Evolutionary conservation across 2,888 invertebrate genomes (phyloP).

Genomic region (Acleris laterana): DNA sequence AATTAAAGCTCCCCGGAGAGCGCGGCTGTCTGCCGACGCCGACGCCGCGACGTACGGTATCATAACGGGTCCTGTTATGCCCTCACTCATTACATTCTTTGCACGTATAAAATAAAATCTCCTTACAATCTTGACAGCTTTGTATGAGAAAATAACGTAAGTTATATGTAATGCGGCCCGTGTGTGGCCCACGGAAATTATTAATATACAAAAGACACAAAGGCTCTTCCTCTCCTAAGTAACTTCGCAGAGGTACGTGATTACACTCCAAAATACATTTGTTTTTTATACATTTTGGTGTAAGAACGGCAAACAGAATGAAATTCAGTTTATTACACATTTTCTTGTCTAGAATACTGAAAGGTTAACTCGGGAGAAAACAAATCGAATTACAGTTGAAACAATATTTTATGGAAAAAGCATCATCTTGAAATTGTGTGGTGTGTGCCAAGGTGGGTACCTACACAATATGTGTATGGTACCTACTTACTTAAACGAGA

Average conservation of each 20-base stretch:
- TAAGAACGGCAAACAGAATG: conserved; percentile 63
- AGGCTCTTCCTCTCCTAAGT: conserved; percentile 66
- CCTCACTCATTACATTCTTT: conserved; percentile 71
- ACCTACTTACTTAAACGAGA: no score
- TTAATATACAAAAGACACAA: conserved; percentile 74
- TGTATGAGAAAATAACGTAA: conserved; percentile 68
- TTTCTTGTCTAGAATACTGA: conserved; percentile 54
- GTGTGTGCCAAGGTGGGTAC: no score
- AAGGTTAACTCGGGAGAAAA: conserved; percentile 46
- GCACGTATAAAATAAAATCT: conserved; percentile 78
- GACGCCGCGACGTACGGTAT: conserved; percentile 45
- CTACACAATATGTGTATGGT: no score
- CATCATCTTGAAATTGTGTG: no score
- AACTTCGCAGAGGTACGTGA: conserved; percentile 69
- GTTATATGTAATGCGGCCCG: conserved; percentile 64
- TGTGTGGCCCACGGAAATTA: conserved; percentile 68
- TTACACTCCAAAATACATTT: conserved; percentile 67
- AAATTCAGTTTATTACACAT: conserved; percentile 59
- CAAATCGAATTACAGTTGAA: conserved; percentile 23
- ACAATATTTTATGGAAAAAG: conserved; percentile 14
- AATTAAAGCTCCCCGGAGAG: conserved; percentile 55
- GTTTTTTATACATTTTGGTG: conserved; percentile 48
- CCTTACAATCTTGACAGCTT: conserved; percentile 68
- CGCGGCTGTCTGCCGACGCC: conserved; percentile 41
- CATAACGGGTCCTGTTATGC: conserved; percentile 60